Evolutionary conservation across 2,888 invertebrate genomes (phyloP).

Genomic region (Phragmatobia fuliginosa): DNA sequence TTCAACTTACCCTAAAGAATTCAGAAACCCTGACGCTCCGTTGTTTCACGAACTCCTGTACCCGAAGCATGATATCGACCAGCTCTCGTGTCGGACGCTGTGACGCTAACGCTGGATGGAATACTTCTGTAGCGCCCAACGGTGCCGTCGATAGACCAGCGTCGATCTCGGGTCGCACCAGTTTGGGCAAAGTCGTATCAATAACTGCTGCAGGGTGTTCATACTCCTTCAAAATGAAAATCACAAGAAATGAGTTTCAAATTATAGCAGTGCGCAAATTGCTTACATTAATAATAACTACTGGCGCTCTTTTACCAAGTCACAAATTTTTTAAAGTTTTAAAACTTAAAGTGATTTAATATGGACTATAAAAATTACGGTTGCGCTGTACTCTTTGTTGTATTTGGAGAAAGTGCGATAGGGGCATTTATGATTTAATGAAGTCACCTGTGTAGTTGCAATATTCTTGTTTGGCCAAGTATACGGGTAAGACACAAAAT

Average conservation of each 20-base stretch:
- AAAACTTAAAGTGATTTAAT: too few relatives aligned
- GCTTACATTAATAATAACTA: not conserved
- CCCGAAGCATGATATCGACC: constrained; percentile 86
- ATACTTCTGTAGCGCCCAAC: constrained; percentile 82
- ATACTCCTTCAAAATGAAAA: constrained; percentile 64
- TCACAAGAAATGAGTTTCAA: not conserved
- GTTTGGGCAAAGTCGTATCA: constrained; percentile 89
- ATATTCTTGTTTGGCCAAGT: too few relatives aligned
- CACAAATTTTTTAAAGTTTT: too few relatives aligned
- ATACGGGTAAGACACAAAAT: too few relatives aligned
- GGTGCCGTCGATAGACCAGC: constrained; percentile 77
- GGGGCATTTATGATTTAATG: too few relatives aligned
- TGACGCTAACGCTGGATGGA: constrained; percentile 87
- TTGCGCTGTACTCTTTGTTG: too few relatives aligned
- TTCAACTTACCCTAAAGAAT: constrained; percentile 87
- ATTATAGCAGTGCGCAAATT: not conserved
- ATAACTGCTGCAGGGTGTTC: constrained; percentile 88
- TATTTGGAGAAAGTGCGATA: too few relatives aligned
- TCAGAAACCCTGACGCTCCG: constrained; percentile 89
- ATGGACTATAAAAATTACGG: too few relatives aligned
- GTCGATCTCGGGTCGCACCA: constrained; percentile 89
- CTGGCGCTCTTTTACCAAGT: too few relatives aligned
- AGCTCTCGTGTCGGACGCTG: constrained; percentile 83
- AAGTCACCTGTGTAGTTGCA: too few relatives aligned
- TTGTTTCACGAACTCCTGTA: constrained; percentile 89